Conservation (phyloP, 2,797 vertebrate genomes). For the Hoplostethus mediterraneus region DNA sequence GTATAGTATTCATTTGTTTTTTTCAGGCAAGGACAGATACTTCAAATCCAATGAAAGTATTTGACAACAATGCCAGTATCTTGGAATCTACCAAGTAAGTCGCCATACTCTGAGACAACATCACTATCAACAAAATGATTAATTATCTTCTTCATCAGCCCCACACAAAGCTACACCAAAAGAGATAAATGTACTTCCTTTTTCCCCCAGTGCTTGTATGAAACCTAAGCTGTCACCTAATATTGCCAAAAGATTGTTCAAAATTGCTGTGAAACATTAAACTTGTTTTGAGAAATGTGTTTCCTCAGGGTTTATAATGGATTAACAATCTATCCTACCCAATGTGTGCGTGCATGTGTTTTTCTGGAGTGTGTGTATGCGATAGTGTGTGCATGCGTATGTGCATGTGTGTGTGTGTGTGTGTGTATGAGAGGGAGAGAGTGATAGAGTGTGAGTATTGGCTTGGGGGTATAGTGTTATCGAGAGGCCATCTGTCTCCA, state of each 20-base stretch:
- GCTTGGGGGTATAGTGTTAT: slow-evolving; percentile 85
- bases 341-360: slow-evolving; percentile 41
- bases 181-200: slow-evolving; percentile 44
- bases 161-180: slow-evolving; percentile 40
- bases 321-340: slow-evolving; percentile 75
- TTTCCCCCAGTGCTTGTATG: slow-evolving; percentile 33
- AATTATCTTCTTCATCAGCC: slow-evolving; percentile 48
- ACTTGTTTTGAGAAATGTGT: slow-evolving; percentile 75
- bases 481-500: slow-evolving; percentile 87
- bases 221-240: slow-evolving; percentile 69
- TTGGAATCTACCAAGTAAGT: slow-evolving; percentile 33
- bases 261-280: slow-evolving; percentile 77
- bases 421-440: slow-evolving; percentile 45
- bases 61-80: slow-evolving; percentile 20
- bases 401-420: slow-evolving; percentile 14
- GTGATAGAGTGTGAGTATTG: slow-evolving; percentile 80
- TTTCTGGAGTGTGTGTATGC: slow-evolving; percentile 19
- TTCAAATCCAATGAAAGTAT: slow-evolving; percentile 11
- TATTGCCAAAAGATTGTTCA: slow-evolving; percentile 70
- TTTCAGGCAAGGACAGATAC: neutral
- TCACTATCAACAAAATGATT: slow-evolving; percentile 38
- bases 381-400: slow-evolving; percentile 5
- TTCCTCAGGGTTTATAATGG: slow-evolving; percentile 75
- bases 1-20: neutral
- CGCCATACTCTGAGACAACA: slow-evolving; percentile 18